phyloP scores from a whole-genome alignment of 2,888 invertebrate species.

The Pterostichus madidus region DNA sequence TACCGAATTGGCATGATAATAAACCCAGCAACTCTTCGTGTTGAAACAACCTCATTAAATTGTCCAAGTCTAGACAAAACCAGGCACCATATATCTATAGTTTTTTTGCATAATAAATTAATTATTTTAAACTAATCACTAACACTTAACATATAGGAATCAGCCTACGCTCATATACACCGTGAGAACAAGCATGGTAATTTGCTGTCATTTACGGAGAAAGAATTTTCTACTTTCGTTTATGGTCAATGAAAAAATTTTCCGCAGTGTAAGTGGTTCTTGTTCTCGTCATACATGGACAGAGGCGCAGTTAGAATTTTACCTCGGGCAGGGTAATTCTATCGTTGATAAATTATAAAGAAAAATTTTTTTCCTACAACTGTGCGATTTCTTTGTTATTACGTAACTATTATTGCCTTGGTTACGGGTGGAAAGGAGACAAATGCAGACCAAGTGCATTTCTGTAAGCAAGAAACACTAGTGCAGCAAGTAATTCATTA shows the following conservation, averaged over 20 bases:
- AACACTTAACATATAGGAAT: conserved; percentile 1
- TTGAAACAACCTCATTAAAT: conserved; percentile 11
- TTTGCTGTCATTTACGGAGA: conserved; percentile 1
- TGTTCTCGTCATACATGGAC: too few relatives aligned
- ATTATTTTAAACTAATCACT: conserved; percentile 6
- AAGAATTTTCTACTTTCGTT: conserved; percentile 12
- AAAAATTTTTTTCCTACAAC: too few relatives aligned
- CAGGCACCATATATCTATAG: conserved; percentile 3
- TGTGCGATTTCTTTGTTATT: too few relatives aligned
- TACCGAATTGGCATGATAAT: neutral
- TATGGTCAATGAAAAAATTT: neutral
- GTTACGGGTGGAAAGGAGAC: too few relatives aligned
- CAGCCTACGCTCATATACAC: neutral
- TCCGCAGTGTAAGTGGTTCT: neutral
- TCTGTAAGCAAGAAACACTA: too few relatives aligned
- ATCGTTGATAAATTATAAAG: too few relatives aligned
- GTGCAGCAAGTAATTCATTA: too few relatives aligned
- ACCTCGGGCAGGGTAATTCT: too few relatives aligned
- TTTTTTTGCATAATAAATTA: conserved; percentile 13
- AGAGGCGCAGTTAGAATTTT: neutral
- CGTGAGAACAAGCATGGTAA: neutral
- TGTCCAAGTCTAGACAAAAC: conserved; percentile 4
- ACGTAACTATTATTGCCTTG: too few relatives aligned
- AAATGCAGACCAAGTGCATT: too few relatives aligned
- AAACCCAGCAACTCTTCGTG: neutral